phyloP scores from a whole-genome alignment of 2,113 vertebrate genomes.

The Trachemys scripta region DNA sequence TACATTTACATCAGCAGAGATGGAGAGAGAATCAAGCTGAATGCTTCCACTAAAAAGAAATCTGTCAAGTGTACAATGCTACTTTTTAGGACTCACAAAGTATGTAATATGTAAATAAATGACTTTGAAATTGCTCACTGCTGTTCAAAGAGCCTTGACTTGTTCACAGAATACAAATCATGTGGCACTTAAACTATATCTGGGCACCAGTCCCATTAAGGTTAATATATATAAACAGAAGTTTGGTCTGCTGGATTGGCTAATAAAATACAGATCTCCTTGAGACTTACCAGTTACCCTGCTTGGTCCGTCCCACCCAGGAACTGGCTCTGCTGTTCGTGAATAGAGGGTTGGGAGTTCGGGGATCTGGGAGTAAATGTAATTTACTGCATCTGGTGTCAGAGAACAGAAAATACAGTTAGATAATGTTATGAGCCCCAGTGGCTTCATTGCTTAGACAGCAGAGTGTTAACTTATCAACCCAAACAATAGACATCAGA shows the following conservation, averaged over 20 bases:
- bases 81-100: neutral
- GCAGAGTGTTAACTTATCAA: conserved; percentile 79
- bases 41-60: neutral
- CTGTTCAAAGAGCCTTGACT: conserved; percentile 45
- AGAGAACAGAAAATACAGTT: conserved; percentile 84
- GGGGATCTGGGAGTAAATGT: conserved; percentile 85
- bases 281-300: conserved; percentile 86
- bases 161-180: neutral
- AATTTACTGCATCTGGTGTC: conserved; percentile 87
- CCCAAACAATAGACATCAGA: conserved; percentile 77
- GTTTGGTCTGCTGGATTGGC: conserved; percentile 51
- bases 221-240: conserved; percentile 44
- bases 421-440: conserved; percentile 69
- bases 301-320: conserved; percentile 80
- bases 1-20: neutral
- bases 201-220: conserved; percentile 24
- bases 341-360: conserved; percentile 84
- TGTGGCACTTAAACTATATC: conserved; percentile 31
- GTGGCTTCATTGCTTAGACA: conserved; percentile 82
- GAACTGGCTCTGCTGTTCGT: conserved; percentile 77
- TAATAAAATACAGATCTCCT: conserved; percentile 64
- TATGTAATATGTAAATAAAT: neutral
- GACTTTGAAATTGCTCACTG: neutral
- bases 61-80: neutral
- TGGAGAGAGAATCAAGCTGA: neutral